Conservation (phyloP, 2,888 invertebrate genomes). For the Drosophila merina region DNA sequence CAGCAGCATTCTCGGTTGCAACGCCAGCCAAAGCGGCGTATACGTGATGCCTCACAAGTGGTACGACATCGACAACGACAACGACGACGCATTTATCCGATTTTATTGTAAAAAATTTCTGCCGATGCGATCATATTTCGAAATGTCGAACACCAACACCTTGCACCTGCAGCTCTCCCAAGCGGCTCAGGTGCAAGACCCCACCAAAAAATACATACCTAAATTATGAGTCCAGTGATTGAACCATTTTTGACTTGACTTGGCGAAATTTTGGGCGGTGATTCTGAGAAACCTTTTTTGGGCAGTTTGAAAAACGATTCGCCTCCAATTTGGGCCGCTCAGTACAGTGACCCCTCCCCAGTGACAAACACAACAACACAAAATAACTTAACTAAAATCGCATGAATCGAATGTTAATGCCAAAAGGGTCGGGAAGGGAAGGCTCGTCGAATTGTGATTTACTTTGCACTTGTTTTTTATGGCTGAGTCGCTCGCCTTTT, state of each 20-base stretch:
- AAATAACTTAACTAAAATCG: constrained; percentile 11
- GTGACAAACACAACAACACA: constrained; percentile 29
- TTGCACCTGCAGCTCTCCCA: constrained; percentile 47
- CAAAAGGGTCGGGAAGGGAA: constrained; percentile 22
- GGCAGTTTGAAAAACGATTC: constrained; percentile 59
- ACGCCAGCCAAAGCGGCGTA: constrained; percentile 61
- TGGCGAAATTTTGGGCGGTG: constrained; percentile 50
- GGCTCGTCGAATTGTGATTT: constrained; percentile 28
- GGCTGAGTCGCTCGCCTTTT: constrained; percentile 29
- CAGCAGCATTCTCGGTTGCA: constrained; percentile 50
- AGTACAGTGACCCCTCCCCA: constrained; percentile 65
- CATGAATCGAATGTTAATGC: background rate
- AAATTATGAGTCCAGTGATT: constrained; percentile 28
- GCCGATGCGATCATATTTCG: constrained; percentile 73
- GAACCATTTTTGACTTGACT: constrained; percentile 48
- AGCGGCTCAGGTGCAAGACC: constrained; percentile 63
- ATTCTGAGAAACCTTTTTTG: constrained; percentile 62
- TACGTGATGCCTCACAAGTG: constrained; percentile 48
- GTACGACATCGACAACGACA: background rate
- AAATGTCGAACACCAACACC: constrained; percentile 77
- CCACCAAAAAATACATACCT: constrained; percentile 2
- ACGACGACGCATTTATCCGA: constrained; percentile 48
- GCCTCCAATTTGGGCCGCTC: constrained; percentile 37
- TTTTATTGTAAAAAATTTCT: constrained; percentile 48
- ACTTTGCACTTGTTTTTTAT: constrained; percentile 29